Conservation (phyloP, 2,113 vertebrate species). For the Ceratotherium simum region DNA sequence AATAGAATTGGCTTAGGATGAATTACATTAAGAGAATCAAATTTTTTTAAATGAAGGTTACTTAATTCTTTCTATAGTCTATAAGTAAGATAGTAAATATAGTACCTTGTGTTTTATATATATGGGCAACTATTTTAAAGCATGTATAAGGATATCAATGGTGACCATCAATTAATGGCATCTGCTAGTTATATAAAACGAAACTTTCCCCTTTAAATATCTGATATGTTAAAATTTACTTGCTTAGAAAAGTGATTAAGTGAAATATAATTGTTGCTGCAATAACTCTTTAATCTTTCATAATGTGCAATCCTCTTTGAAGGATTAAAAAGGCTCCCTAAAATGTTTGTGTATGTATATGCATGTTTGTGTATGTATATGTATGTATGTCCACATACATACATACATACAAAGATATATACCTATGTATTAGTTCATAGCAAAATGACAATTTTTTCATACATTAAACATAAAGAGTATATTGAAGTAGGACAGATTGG, state of each 20-base stretch:
- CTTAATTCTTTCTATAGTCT: conserved; percentile 78
- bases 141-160: conserved; percentile 81
- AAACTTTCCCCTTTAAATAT: conserved; percentile 76
- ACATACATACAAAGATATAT: not conserved
- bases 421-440: not conserved
- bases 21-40: conserved; percentile 11
- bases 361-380: not conserved
- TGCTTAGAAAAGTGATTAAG: conserved; percentile 70
- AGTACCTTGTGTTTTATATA: conserved; percentile 63
- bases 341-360: not conserved
- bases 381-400: not conserved
- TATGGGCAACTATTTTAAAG: conserved; percentile 82
- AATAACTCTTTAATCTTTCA: conserved; percentile 69
- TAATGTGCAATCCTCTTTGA: conserved; percentile 21
- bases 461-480: not conserved
- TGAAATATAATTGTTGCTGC: conserved; percentile 28
- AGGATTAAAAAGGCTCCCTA: not conserved
- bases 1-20: not conserved
- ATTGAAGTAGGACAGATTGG: not conserved
- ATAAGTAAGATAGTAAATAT: conserved; percentile 81
- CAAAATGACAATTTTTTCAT: not conserved
- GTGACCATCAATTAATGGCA: conserved; percentile 82
- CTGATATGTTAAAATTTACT: not conserved
- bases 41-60: conserved; percentile 17
- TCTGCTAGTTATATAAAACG: conserved; percentile 79